These are phyloP conservation scores for Sycophaga agraensis DNA, from an alignment of 1,140 invertebrate genomes.

Conservation along the genomic window DNA sequence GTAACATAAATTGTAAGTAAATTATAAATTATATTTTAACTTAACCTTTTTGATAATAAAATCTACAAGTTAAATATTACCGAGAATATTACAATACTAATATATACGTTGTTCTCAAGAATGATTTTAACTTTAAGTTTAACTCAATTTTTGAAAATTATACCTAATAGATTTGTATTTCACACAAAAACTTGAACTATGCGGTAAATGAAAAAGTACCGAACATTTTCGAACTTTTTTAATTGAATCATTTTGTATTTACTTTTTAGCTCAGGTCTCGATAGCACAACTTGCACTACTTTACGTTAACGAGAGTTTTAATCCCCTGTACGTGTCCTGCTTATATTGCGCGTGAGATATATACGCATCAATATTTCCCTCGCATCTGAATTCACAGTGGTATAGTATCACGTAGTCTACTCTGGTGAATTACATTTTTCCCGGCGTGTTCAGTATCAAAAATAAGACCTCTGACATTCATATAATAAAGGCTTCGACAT, in stretches of 20 bases:
- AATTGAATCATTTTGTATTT: constrained; percentile 19
- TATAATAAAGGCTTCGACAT: neutral
- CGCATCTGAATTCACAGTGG: constrained; percentile 15
- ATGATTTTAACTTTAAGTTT: too few relatives aligned
- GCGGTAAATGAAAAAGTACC: neutral
- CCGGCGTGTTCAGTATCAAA: constrained; percentile 10
- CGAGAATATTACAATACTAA: too few relatives aligned
- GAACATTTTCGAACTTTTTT: constrained; percentile 10
- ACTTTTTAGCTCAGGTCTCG: constrained; percentile 9
- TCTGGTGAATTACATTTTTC: constrained; percentile 16
- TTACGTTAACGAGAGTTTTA: constrained; percentile 28
- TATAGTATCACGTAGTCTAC: constrained; percentile 9
- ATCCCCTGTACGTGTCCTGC: constrained; percentile 16
- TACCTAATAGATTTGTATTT: too few relatives aligned
- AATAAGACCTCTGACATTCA: constrained; percentile 8
- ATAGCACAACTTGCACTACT: constrained; percentile 23
- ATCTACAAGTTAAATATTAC: too few relatives aligned
- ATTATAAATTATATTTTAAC: too few relatives aligned
- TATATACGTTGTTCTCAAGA: too few relatives aligned
- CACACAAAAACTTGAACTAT: neutral
- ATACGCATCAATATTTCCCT: constrained; percentile 25
- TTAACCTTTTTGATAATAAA: too few relatives aligned
- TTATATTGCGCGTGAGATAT: constrained; percentile 7
- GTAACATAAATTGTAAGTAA: too few relatives aligned
- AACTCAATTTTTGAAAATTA: too few relatives aligned